These are phyloP conservation scores for Pholis gunnellus DNA, from an alignment of 2,113 vertebrate species.

Conservation along the genomic window DNA sequence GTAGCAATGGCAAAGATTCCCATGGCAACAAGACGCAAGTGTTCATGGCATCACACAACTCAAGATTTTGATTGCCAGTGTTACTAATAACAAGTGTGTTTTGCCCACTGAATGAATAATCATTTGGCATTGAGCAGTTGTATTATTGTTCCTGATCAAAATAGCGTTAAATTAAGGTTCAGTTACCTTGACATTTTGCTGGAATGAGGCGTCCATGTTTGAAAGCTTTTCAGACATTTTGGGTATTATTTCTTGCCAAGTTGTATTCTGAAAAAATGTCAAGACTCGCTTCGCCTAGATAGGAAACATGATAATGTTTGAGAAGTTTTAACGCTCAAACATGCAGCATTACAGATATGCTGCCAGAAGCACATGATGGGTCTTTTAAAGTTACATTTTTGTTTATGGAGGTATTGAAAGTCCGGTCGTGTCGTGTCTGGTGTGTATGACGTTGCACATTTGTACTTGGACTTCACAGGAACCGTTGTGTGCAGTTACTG, in stretches of 20 bases:
- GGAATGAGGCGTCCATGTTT: conserved; percentile 1
- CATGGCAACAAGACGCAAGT: conserved; percentile 58
- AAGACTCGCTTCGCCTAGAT: background rate
- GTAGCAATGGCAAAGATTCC: conserved; percentile 55
- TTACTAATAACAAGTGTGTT: conserved; percentile 28
- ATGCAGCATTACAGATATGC: conserved; percentile 15
- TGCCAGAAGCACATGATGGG: background rate
- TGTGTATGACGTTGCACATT: background rate
- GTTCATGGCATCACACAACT: conserved; percentile 30
- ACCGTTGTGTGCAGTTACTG: background rate
- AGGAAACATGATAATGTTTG: conserved; percentile 7
- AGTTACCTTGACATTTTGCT: conserved; percentile 25
- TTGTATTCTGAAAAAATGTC: conserved; percentile 5
- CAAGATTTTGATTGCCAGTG: conserved; percentile 34
- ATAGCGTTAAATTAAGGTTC: conserved; percentile 31
- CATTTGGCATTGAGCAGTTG: conserved; percentile 29
- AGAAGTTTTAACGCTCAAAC: background rate
- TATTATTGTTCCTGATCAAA: conserved; percentile 34
- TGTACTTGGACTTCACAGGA: conserved; percentile 16
- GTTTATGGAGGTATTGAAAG: conserved; percentile 26
- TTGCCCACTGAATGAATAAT: conserved; percentile 29
- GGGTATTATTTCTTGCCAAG: conserved; percentile 12
- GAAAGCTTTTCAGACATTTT: conserved; percentile 11
- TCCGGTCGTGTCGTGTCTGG: conserved; percentile 6
- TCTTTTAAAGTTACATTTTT: conserved; percentile 19